These are phyloP conservation scores for Megalops cyprinoides DNA, from an alignment of 2,797 vertebrate genomes.

Conservation along the genomic window DNA sequence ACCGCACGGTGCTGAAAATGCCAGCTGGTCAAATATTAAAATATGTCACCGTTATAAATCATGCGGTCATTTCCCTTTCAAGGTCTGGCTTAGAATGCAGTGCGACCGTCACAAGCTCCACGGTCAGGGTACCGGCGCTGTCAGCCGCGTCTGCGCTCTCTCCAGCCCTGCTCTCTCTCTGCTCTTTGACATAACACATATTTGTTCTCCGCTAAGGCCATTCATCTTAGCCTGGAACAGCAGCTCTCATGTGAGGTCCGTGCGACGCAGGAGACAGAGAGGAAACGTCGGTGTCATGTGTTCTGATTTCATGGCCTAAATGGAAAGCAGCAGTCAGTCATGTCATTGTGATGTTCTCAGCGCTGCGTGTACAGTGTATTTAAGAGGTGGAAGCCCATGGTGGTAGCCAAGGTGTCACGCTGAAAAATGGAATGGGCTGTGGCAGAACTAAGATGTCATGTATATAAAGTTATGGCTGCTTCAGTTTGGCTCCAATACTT, in stretches of 20 bases:
- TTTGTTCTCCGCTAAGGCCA: neutral
- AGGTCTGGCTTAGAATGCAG: conserved; percentile 9
- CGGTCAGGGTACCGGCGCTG: neutral
- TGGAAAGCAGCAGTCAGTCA: neutral
- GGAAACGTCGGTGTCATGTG: neutral
- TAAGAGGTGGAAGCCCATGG: too few relatives aligned
- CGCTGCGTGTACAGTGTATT: too few relatives aligned
- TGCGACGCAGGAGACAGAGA: neutral
- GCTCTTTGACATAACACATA: neutral
- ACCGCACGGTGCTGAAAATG: neutral
- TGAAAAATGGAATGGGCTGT: too few relatives aligned
- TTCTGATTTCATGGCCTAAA: neutral
- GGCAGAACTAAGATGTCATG: too few relatives aligned
- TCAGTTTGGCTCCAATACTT: too few relatives aligned
- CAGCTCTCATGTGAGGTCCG: neutral
- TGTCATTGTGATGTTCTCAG: too few relatives aligned
- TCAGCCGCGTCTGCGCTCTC: neutral
- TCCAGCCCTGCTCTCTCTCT: neutral
- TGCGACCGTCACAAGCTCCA: neutral
- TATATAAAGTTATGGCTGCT: too few relatives aligned
- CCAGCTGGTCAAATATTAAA: neutral
- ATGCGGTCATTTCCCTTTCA: conserved; percentile 12
- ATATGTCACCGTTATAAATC: conserved; percentile 6
- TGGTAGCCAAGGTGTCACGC: too few relatives aligned
- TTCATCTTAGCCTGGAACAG: neutral